Conservation (phyloP, 2,797 vertebrate species). For the Urophycis tenuis region DNA sequence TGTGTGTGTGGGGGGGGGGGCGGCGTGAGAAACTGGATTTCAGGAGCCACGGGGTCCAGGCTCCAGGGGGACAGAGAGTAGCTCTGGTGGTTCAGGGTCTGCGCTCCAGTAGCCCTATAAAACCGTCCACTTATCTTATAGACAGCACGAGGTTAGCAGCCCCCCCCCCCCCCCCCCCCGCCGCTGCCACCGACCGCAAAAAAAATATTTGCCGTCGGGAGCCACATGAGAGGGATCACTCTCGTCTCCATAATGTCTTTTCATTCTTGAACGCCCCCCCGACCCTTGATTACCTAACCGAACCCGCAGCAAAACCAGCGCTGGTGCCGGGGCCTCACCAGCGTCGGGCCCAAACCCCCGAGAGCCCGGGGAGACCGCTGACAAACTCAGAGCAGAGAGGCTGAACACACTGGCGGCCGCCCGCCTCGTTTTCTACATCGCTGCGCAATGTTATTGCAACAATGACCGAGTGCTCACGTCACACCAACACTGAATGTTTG, state of each 20-base stretch:
- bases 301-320: constrained; percentile 1
- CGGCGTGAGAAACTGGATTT: constrained; percentile 46
- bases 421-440: not conserved
- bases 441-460: not conserved
- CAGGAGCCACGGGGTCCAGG: constrained; percentile 11
- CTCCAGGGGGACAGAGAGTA: constrained; percentile 13
- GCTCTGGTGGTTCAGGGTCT: constrained; percentile 16
- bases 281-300: constrained; percentile 11
- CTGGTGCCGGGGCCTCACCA: not conserved
- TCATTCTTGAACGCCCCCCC: constrained; percentile 10
- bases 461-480: not conserved
- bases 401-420: not conserved
- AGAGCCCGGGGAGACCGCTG: not conserved
- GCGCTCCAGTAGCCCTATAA: constrained; percentile 13
- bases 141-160: constrained; percentile 14
- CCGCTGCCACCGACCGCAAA: constrained; percentile 3
- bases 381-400: not conserved
- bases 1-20: not conserved
- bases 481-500: not conserved
- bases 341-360: not conserved
- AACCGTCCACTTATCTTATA: not conserved
- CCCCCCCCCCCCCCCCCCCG: too few relatives aligned
- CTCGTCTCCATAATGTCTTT: constrained; percentile 6
- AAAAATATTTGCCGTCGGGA: constrained; percentile 9
- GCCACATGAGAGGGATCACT: constrained; percentile 10